phyloP scores from a whole-genome alignment of 2,888 invertebrate genomes.

The Apotomis betuletana region DNA sequence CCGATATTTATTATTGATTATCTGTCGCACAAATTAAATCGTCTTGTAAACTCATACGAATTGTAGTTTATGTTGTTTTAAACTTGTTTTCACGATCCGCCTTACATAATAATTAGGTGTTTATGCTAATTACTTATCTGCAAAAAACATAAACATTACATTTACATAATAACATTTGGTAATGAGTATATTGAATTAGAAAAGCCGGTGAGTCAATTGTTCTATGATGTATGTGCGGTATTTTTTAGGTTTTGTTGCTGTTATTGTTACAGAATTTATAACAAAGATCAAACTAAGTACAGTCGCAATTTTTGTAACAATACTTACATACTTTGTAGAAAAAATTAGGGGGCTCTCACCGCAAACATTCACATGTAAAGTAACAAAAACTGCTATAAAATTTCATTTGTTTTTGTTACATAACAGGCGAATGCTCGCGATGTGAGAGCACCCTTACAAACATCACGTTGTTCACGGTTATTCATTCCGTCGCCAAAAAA shows the following conservation, averaged over 20 bases:
- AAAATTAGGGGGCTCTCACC: no score
- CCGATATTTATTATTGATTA: no score
- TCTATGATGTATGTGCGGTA: background rate
- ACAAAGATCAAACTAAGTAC: no score
- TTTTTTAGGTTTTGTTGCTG: background rate
- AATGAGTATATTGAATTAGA: background rate
- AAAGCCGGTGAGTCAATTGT: background rate
- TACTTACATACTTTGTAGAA: no score
- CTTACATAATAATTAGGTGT: slow-evolving; percentile 1
- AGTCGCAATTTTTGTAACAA: no score
- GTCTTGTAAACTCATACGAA: background rate
- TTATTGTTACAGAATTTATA: background rate
- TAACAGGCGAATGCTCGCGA: no score
- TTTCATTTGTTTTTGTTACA: no score
- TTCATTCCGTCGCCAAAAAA: no score
- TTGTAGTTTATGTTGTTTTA: background rate
- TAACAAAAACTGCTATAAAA: no score
- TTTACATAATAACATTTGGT: slow-evolving; percentile 1
- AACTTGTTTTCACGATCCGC: background rate
- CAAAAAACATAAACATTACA: background rate
- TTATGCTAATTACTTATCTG: slow-evolving; percentile 6
- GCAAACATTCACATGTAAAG: no score
- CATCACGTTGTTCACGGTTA: no score
- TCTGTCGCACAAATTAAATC: background rate
- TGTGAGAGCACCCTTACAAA: no score